Conservation (phyloP, 2,888 invertebrate genomes). For the Ophioninae sp. region DNA sequence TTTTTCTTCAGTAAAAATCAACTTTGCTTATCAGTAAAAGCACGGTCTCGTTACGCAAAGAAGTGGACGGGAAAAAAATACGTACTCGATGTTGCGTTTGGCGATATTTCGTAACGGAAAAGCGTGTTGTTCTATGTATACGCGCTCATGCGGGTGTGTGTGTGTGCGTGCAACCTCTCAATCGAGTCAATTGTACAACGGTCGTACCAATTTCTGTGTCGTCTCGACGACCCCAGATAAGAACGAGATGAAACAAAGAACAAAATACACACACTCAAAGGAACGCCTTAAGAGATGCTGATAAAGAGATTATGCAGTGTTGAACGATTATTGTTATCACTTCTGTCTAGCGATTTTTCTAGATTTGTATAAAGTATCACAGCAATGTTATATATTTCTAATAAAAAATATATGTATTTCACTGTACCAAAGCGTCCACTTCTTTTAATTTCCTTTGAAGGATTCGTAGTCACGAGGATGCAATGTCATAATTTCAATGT, state of each 20-base stretch:
- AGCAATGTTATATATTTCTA: slow-evolving; percentile 75
- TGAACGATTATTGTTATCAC: slow-evolving; percentile 62
- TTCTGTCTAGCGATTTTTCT: slow-evolving; percentile 69
- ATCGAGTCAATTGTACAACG: slow-evolving; percentile 45
- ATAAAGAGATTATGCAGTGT: slow-evolving; percentile 59
- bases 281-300: slow-evolving; percentile 59
- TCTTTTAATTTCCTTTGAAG: neutral
- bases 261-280: slow-evolving; percentile 37
- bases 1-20: slow-evolving; percentile 3
- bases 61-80: neutral
- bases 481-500: neutral
- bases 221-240: slow-evolving; percentile 29
- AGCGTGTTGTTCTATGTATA: neutral
- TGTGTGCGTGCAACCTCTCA: neutral
- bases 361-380: slow-evolving; percentile 74
- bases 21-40: slow-evolving; percentile 15
- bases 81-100: slow-evolving; percentile 25
- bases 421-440: slow-evolving; percentile 29
- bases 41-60: slow-evolving; percentile 24
- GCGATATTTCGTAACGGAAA: slow-evolving; percentile 15
- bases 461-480: neutral
- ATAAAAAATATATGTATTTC: slow-evolving; percentile 66
- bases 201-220: slow-evolving; percentile 41
- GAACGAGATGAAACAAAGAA: slow-evolving; percentile 27
- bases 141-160: neutral